Evolutionary conservation across 2,888 invertebrate species (phyloP), one percentile per base, ranked within the genome.

Genomic region (Drosophila borborema): DNA sequence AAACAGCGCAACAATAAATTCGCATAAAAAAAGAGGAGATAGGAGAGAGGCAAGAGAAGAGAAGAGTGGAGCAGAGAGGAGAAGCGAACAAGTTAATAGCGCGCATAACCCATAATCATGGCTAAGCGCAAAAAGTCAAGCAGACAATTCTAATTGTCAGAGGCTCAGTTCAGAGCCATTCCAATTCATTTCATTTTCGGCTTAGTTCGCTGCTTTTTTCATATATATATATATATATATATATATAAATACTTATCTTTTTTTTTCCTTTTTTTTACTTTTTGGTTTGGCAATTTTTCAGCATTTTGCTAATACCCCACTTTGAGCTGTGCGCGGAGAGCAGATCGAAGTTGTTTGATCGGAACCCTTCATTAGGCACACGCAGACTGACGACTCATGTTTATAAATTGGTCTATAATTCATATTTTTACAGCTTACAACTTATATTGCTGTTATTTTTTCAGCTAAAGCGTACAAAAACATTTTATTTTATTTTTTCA

Each of bases 361-460:
- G 60, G 73, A 89, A 89, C 91, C 89, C 81, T 89, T 82, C 82
- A 90, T 89, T 91, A 91, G 61, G 63, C 74, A 84, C 82, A 81
- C 83, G 55, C 73, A 61, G 80, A 76, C 40, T 60, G 87, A 58
- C 90, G 71, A 91, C 75, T 90, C 89, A 90, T 90, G 85, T 80
- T 89, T 83, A 90, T 87, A 91, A 90, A 91, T 90, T 89, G 90
- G 86, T 90, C 90, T 79, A 90, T 90, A 90, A 90, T 90, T 91
- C 90, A 41, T 86, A 83, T 90, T 89, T 89, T 73, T 85, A 79
- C 90, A 91, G 90, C 90, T 85, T 72, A 74, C 70, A 63, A 40
- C 61, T 54, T 51, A 56, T 68, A 58, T 77, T 68, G 31, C 65
- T 80, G 49, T 64, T 67, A 51, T 70, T 69, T 53, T 68, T 64